phyloP scores from a whole-genome alignment of 2,888 invertebrate genomes.

The Hydrotaea cyrtoneurina region DNA sequence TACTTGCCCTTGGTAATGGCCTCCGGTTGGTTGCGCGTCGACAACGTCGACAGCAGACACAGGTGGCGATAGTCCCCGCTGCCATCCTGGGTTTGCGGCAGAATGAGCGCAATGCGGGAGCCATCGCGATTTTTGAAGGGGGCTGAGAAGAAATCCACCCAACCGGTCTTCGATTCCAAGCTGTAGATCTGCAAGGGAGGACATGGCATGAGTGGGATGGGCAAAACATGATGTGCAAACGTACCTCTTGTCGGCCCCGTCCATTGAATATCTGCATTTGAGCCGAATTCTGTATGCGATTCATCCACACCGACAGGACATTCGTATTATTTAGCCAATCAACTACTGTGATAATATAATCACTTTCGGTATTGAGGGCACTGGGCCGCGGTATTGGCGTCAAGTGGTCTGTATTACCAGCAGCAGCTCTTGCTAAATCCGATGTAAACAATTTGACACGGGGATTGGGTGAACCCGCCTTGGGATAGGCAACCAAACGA shows the following conservation, averaged over 20 bases:
- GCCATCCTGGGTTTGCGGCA: slow-evolving; percentile 84
- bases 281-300: slow-evolving; percentile 91
- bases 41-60: slow-evolving; percentile 82
- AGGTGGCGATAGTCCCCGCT: slow-evolving; percentile 85
- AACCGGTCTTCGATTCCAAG: slow-evolving; percentile 83
- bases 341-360: slow-evolving; percentile 84
- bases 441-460: slow-evolving; percentile 84
- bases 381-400: slow-evolving; percentile 77
- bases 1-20: slow-evolving; percentile 85
- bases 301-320: slow-evolving; percentile 92
- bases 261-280: slow-evolving; percentile 85
- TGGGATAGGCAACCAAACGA: slow-evolving; percentile 89
- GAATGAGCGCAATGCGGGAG: slow-evolving; percentile 86
- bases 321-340: slow-evolving; percentile 87
- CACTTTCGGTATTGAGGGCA: slow-evolving; percentile 75
- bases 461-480: slow-evolving; percentile 87
- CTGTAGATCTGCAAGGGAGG: slow-evolving; percentile 71
- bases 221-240: slow-evolving; percentile 27
- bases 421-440: slow-evolving; percentile 81
- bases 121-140: slow-evolving; percentile 87
- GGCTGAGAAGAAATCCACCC: slow-evolving; percentile 90
- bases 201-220: too few relatives aligned
- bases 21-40: slow-evolving; percentile 74
- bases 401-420: slow-evolving; percentile 71
- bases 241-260: slow-evolving; percentile 75